phyloP scores from a whole-genome alignment of 2,888 invertebrate species.

The Prosopocoilus inquinatus region DNA sequence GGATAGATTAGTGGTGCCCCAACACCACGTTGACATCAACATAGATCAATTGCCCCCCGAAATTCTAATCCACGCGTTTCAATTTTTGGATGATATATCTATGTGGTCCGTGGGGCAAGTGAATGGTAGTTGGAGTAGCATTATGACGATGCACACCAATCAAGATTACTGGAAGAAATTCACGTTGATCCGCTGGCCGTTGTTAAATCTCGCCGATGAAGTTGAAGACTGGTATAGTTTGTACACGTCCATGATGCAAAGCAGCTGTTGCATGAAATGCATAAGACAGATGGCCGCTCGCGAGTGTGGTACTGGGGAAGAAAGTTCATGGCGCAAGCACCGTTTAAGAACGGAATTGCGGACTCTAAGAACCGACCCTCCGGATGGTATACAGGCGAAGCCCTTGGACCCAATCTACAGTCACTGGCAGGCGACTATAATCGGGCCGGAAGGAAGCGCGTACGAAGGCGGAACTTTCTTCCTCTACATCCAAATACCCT shows the following conservation, averaged over 20 bases:
- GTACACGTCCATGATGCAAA: slow-evolving; percentile 67
- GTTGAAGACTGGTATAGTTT: slow-evolving; percentile 77
- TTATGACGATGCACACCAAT: slow-evolving; percentile 72
- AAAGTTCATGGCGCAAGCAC: slow-evolving; percentile 80
- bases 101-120: slow-evolving; percentile 86
- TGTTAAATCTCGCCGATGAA: slow-evolving; percentile 63
- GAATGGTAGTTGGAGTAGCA: slow-evolving; percentile 79
- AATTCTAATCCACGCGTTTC: slow-evolving; percentile 83
- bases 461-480: slow-evolving; percentile 94
- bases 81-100: slow-evolving; percentile 87
- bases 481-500: slow-evolving; percentile 85
- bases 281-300: slow-evolving; percentile 80
- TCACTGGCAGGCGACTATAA: slow-evolving; percentile 93
- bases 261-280: slow-evolving; percentile 84
- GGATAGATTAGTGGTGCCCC: slow-evolving; percentile 27
- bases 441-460: slow-evolving; percentile 88
- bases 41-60: slow-evolving; percentile 41
- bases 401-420: slow-evolving; percentile 78
- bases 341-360: slow-evolving; percentile 73
- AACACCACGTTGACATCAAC: slow-evolving; percentile 30
- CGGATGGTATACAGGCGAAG: slow-evolving; percentile 80
- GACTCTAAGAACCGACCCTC: slow-evolving; percentile 72
- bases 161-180: slow-evolving; percentile 79
- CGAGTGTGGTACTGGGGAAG: slow-evolving; percentile 65
- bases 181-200: slow-evolving; percentile 78